Conservation (phyloP, 2,888 invertebrate species). For the Cheilosia impressa region DNA sequence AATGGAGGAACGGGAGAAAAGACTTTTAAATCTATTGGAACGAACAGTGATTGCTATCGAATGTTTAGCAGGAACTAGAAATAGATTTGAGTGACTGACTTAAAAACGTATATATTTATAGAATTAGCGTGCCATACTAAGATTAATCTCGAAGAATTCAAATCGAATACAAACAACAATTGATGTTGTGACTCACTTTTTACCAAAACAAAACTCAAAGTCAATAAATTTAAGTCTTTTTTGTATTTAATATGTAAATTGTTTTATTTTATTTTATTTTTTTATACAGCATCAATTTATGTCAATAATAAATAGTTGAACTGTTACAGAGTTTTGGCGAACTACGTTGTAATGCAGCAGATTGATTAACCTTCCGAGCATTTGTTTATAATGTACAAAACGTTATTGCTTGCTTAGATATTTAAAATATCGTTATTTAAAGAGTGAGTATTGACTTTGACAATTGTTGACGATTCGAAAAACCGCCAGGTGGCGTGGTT, state of each 20-base stretch:
- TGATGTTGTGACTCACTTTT: slow-evolving; percentile 17
- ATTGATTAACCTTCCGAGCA: too few species aligned
- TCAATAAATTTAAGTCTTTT: slow-evolving; percentile 70
- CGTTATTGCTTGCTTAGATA: too few species aligned
- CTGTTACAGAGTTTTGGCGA: too few species aligned
- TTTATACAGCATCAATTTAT: background rate
- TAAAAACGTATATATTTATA: slow-evolving; percentile 42
- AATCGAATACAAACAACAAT: slow-evolving; percentile 24
- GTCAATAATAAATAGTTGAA: too few species aligned
- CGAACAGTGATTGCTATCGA: slow-evolving; percentile 83
- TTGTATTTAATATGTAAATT: slow-evolving; percentile 11
- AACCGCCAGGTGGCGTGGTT: too few species aligned
- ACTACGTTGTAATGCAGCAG: too few species aligned
- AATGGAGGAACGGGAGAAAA: slow-evolving; percentile 83
- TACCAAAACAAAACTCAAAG: slow-evolving; percentile 59
- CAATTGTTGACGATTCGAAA: too few species aligned
- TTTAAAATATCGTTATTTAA: too few species aligned
- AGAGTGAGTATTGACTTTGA: too few species aligned
- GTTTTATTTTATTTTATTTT: background rate
- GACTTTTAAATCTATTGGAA: slow-evolving; percentile 81
- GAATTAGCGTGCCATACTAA: slow-evolving; percentile 56
- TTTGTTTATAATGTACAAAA: too few species aligned
- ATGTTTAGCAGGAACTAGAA: slow-evolving; percentile 79
- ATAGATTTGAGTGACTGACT: slow-evolving; percentile 74
- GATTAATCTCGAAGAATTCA: slow-evolving; percentile 57